Evolutionary conservation across 1,140 invertebrate genomes (phyloP), one percentile per base, ranked within the genome.

Genomic region (Atopsyche davidsoni): DNA sequence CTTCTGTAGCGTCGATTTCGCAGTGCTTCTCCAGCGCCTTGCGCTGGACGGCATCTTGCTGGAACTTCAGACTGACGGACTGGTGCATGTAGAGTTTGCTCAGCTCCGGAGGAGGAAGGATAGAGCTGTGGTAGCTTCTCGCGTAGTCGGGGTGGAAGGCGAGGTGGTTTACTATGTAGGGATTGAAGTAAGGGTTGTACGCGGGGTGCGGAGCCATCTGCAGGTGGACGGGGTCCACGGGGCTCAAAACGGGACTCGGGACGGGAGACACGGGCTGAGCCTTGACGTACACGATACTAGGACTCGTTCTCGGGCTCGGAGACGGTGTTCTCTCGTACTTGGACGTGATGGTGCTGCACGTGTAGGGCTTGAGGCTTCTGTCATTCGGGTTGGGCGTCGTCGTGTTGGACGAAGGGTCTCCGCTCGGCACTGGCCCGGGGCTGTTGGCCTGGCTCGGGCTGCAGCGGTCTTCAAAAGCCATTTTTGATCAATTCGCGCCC

Each of bases 391-490:
- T 48, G 14, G 43, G 53, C 24, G 51, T 62, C 2, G 61, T 65
- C 0, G 62, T 40, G n/a, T 69, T 64, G 0, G 69, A 65, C 1
- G 65, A 62, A 1, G 70, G 70, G 1, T 67, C 65, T 52, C 67
- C 62, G 1, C 67, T 63, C 0, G 65, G 54, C 0, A 69, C 63
- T 1, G 69, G 69, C 1, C 68, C 69, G 1, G 69, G 70, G 53
- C 75, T 77, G 62, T 72, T 76, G 45, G 76, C 77, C 66, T 76
- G 71, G 59, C 72, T 76, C 53, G 76, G 76, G 66, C 76, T 78
- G 68, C 75, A 78, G 25, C 76, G 71, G 61, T 78, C 76, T 69
- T 79, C 77, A 45, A 78, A 75, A 47, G 77, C 77, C 77, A 79
- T 79, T 60, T 52, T 57, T 38, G 23, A 6, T 17, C 14, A 41